phyloP scores from a whole-genome alignment of 2,888 invertebrate genomes.

The Yponomeuta cagnagella region DNA sequence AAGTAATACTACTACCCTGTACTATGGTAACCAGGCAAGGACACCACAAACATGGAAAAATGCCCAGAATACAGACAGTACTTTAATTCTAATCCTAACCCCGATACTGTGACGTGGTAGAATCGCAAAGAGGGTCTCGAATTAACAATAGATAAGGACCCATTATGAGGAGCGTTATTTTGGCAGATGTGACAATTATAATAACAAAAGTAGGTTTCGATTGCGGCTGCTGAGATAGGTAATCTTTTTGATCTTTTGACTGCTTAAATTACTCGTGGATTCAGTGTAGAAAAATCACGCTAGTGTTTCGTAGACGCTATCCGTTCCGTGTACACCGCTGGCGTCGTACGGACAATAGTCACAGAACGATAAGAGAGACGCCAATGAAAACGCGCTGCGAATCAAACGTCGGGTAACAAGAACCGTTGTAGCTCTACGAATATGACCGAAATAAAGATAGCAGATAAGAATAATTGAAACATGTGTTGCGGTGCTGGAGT shows the following conservation, averaged over 20 bases:
- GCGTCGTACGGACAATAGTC: not conserved
- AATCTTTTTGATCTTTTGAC: constrained; percentile 45
- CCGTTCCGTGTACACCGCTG: not conserved
- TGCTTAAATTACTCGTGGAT: constrained; percentile 23
- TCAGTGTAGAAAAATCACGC: not conserved
- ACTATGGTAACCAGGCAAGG: too few species aligned
- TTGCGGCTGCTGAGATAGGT: constrained; percentile 55
- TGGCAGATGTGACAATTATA: constrained; percentile 67
- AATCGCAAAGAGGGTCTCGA: constrained; percentile 1
- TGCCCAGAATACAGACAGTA: too few species aligned
- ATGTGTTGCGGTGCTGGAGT: constrained; percentile 50
- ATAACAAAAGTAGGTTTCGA: constrained; percentile 60
- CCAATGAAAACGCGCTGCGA: not conserved
- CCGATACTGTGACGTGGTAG: not conserved
- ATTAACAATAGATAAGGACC: constrained; percentile 15
- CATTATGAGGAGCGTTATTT: constrained; percentile 32
- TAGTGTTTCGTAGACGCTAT: not conserved
- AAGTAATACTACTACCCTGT: too few species aligned
- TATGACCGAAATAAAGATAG: constrained; percentile 36
- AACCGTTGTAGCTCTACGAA: not conserved
- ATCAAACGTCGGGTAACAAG: constrained; percentile 3
- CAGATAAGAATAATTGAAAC: constrained; percentile 69
- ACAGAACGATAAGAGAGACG: not conserved
- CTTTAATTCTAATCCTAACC: not conserved
- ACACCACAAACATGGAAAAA: too few species aligned